phyloP scores from a whole-genome alignment of 1,140 invertebrate species.

The Neocloeon triangulifer region DNA sequence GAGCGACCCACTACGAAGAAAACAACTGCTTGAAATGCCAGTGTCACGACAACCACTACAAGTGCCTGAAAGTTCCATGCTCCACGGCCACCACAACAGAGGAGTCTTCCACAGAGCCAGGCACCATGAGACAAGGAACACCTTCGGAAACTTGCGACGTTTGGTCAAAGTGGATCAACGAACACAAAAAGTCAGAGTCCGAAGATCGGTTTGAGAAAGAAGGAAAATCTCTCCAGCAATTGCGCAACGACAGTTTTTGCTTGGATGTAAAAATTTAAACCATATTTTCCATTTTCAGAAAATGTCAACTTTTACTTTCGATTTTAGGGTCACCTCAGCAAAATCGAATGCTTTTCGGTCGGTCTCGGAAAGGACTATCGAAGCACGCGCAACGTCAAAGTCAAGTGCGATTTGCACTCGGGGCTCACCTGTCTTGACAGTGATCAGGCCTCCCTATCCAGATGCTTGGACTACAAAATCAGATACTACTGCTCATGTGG shows the following conservation, averaged over 20 bases:
- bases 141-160: constrained; percentile 11
- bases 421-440: constrained; percentile 18
- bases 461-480: constrained; percentile 15
- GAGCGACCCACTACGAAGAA: too few species aligned
- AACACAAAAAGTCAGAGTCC: constrained; percentile 11
- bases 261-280: background rate
- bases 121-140: constrained; percentile 9
- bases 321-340: constrained; percentile 11
- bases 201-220: constrained; percentile 12
- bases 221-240: constrained; percentile 8
- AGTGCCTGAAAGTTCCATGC: too few species aligned
- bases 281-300: too few species aligned
- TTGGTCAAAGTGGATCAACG: constrained; percentile 19
- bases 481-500: constrained; percentile 15
- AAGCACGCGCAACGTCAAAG: constrained; percentile 10
- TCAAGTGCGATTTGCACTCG: constrained; percentile 15
- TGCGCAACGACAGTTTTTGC: background rate
- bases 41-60: too few species aligned
- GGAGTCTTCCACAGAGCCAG: too few species aligned
- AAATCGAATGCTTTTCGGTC: constrained; percentile 12
- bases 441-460: constrained; percentile 11
- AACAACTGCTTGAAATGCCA: too few species aligned
- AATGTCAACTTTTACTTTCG: too few species aligned
- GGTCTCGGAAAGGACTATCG: constrained; percentile 6
- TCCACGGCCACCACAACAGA: too few species aligned